These are phyloP conservation scores for Reinhardtius hippoglossoides DNA, from an alignment of 2,113 vertebrate species.

Conservation along the genomic window DNA sequence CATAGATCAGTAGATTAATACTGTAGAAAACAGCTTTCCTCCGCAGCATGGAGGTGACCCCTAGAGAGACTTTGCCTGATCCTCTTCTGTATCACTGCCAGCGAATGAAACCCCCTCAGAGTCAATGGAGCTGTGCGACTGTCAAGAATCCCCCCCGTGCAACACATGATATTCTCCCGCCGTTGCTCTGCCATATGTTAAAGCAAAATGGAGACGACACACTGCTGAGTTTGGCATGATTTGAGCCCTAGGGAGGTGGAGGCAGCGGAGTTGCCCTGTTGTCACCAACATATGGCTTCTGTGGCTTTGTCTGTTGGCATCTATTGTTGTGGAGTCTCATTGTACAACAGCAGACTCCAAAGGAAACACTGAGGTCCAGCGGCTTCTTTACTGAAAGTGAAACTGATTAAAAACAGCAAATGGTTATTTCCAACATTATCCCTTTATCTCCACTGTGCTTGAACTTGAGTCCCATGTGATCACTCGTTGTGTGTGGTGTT, in stretches of 20 bases:
- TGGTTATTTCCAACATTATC: slow-evolving; percentile 63
- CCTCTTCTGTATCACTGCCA: slow-evolving; percentile 55
- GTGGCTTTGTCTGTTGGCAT: slow-evolving; percentile 47
- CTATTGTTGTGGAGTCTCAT: slow-evolving; percentile 47
- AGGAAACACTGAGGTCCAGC: slow-evolving; percentile 34
- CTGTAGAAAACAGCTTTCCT: slow-evolving; percentile 63
- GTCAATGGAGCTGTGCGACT: slow-evolving; percentile 50
- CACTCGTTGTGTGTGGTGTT: slow-evolving; percentile 47
- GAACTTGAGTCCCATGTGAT: slow-evolving; percentile 58
- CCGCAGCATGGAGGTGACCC: slow-evolving; percentile 41
- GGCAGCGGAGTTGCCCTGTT: slow-evolving; percentile 43
- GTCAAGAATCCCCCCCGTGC: slow-evolving; percentile 59
- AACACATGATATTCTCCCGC: slow-evolving; percentile 48
- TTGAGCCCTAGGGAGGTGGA: slow-evolving; percentile 39
- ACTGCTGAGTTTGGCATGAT: slow-evolving; percentile 56
- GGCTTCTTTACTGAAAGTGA: slow-evolving; percentile 40
- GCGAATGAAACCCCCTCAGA: slow-evolving; percentile 54
- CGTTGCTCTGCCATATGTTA: slow-evolving; percentile 70
- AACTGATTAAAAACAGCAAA: slow-evolving; percentile 70
- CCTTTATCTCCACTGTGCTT: slow-evolving; percentile 61
- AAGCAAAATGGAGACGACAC: slow-evolving; percentile 53
- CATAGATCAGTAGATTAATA: slow-evolving; percentile 70
- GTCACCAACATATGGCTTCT: slow-evolving; percentile 66
- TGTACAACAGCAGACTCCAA: slow-evolving; percentile 35
- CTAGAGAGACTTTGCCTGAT: slow-evolving; percentile 44